These are phyloP conservation scores for Spheniscus humboldti DNA, from an alignment of 2,797 vertebrate species.

Conservation along the genomic window DNA sequence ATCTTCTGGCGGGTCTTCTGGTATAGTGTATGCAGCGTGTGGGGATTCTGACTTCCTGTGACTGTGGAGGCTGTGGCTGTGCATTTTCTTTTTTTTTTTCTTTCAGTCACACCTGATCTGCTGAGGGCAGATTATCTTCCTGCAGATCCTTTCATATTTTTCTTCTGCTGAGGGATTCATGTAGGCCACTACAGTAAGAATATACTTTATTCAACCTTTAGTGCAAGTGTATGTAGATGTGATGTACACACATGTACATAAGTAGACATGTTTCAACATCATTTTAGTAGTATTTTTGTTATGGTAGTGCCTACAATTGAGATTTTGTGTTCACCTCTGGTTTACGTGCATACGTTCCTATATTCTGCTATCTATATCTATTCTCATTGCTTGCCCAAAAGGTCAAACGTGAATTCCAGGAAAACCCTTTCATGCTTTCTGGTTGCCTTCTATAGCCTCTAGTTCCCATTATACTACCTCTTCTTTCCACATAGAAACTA, in stretches of 20 bases:
- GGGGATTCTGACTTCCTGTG: neutral
- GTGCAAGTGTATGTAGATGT: neutral
- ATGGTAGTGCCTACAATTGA: neutral
- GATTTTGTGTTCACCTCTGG: neutral
- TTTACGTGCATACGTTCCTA: neutral
- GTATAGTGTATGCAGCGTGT: neutral
- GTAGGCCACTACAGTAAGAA: neutral
- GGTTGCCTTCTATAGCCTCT: neutral
- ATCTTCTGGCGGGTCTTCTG: neutral
- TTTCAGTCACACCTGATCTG: neutral
- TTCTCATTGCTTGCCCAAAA: neutral
- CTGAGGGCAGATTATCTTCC: neutral
- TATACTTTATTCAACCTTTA: neutral
- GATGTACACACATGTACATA: neutral
- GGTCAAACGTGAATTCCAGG: neutral
- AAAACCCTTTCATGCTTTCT: neutral
- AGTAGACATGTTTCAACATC: neutral
- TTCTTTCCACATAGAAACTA: neutral
- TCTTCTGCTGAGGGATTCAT: neutral
- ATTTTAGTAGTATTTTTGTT: neutral
- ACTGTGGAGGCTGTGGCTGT: neutral
- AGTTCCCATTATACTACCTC: neutral
- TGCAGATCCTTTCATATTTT: neutral
- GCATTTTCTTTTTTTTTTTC: neutral
- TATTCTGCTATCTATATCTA: neutral